A percentile compares a stretch with the other conserved stretches of the same genome.
Conservation (phyloP, 1,140 invertebrate species). For the Agraylea sexmaculata region DNA sequence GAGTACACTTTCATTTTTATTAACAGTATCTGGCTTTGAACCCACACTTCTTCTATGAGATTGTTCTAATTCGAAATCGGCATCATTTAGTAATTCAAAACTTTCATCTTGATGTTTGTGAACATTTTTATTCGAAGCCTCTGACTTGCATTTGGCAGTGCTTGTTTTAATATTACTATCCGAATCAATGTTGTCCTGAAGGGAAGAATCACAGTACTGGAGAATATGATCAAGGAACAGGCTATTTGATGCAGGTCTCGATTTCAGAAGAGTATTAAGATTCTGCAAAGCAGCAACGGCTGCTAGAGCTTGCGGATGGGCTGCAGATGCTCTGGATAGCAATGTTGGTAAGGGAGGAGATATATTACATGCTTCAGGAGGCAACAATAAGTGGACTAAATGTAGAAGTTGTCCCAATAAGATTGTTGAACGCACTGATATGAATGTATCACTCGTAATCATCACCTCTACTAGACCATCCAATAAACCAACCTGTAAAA, state of each 20-base stretch:
- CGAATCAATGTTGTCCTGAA: slow-evolving; percentile 24
- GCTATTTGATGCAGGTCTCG: slow-evolving; percentile 63
- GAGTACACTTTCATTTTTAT: slow-evolving; percentile 32
- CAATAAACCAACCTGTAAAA: slow-evolving; percentile 57
- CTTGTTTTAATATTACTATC: slow-evolving; percentile 9
- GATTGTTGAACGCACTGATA: slow-evolving; percentile 82
- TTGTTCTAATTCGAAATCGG: slow-evolving; percentile 31
- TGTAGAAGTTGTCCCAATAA: slow-evolving; percentile 77
- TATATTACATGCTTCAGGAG: slow-evolving; percentile 70
- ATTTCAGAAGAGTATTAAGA: slow-evolving; percentile 67
- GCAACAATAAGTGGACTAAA: slow-evolving; percentile 70
- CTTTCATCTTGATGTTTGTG: slow-evolving; percentile 27
- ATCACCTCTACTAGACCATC: slow-evolving; percentile 87
- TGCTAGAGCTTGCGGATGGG: slow-evolving; percentile 63
- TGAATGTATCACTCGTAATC: slow-evolving; percentile 72
- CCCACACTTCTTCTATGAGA: slow-evolving; percentile 35
- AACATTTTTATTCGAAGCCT: slow-evolving; percentile 2
- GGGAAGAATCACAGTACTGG: slow-evolving; percentile 36
- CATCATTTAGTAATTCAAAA: slow-evolving; percentile 33
- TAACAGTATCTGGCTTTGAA: slow-evolving; percentile 29
- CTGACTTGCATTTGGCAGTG: slow-evolving; percentile 10
- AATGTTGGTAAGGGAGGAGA: slow-evolving; percentile 72
- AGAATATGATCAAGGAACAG: slow-evolving; percentile 74
- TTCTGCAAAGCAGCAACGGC: slow-evolving; percentile 67
- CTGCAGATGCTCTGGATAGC: slow-evolving; percentile 63